phyloP scores from a whole-genome alignment of 2,888 invertebrate species.

The Lamellibrachia columna region DNA sequence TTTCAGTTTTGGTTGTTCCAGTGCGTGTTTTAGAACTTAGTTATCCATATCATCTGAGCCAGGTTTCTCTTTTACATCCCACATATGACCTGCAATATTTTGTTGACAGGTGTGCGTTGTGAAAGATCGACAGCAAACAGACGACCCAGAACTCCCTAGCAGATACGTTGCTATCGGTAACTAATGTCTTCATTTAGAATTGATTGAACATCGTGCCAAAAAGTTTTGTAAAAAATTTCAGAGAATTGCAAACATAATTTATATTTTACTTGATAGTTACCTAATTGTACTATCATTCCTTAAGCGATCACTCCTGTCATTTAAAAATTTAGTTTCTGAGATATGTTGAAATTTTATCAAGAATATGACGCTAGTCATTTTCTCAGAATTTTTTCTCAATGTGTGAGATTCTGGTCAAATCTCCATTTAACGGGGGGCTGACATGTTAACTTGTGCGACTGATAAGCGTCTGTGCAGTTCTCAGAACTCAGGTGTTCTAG shows the following conservation, averaged over 20 bases:
- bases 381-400: no score
- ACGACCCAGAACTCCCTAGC: conserved; percentile 77
- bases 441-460: no score
- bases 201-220: background rate
- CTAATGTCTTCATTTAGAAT: conserved; percentile 52
- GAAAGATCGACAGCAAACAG: conserved; percentile 74
- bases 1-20: no score
- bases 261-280: conserved; percentile 1
- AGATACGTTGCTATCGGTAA: conserved; percentile 84
- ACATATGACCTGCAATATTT: background rate
- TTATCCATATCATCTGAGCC: background rate
- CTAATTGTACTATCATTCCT: background rate
- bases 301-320: background rate
- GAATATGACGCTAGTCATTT: no score
- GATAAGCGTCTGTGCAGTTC: no score
- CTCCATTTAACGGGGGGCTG: no score
- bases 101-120: conserved; percentile 79
- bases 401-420: no score
- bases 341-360: background rate
- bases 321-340: background rate
- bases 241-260: background rate
- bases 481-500: no score
- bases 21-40: no score
- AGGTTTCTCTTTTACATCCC: background rate
- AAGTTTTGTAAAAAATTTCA: background rate